phyloP scores from a whole-genome alignment of 2,113 vertebrate species.

The Apteryx mantelli region DNA sequence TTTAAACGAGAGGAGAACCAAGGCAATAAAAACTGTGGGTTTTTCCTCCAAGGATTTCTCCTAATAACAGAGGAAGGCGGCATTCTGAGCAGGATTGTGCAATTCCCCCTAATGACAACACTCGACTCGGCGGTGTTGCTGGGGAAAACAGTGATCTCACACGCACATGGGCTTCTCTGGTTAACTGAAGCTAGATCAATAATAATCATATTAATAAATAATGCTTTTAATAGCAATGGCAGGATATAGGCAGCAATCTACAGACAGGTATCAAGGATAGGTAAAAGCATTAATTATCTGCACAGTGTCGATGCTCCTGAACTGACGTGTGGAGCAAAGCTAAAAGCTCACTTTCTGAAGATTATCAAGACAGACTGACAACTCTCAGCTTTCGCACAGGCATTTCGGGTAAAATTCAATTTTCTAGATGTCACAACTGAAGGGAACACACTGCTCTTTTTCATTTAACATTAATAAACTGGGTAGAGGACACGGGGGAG shows the following conservation, averaged over 20 bases:
- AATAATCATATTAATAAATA: conserved; percentile 54
- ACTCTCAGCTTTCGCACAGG: neutral
- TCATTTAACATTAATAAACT: neutral
- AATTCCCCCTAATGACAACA: neutral
- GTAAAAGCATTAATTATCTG: neutral
- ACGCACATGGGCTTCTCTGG: neutral
- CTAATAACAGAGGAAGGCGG: neutral
- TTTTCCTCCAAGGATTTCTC: neutral
- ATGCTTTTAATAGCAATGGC: conserved; percentile 6
- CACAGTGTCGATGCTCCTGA: neutral
- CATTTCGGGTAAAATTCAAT: conserved; percentile 33
- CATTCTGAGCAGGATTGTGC: neutral
- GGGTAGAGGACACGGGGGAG: neutral
- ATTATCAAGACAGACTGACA: neutral
- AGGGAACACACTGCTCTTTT: neutral
- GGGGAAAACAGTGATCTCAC: neutral
- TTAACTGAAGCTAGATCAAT: conserved; percentile 55
- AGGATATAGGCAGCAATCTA: neutral
- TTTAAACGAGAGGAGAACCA: neutral
- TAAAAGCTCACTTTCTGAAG: conserved; percentile 32
- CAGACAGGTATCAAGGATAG: neutral
- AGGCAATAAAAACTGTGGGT: neutral
- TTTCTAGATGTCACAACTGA: conserved; percentile 6
- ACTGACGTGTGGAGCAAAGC: neutral
- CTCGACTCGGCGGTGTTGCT: neutral